Evolutionary conservation across 2,113 vertebrate species (phyloP).

Genomic region (Phainopepla nitens): DNA sequence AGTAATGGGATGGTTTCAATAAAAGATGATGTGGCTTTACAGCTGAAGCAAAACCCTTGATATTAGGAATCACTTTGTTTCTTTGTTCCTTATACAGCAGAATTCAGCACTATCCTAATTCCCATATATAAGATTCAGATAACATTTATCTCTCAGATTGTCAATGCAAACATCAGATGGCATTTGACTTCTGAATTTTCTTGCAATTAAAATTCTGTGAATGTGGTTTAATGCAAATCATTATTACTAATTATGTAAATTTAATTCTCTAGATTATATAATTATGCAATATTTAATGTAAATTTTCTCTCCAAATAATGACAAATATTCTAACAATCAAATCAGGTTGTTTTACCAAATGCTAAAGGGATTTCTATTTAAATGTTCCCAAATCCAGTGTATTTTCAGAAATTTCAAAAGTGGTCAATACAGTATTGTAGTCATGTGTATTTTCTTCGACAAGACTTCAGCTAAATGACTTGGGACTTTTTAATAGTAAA

Average conservation of each 20-base stretch:
- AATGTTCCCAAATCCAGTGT: background rate
- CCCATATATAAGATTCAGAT: background rate
- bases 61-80: background rate
- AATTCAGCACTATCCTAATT: background rate
- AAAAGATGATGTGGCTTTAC: background rate
- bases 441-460: background rate
- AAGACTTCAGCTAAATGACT: background rate
- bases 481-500: background rate
- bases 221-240: background rate
- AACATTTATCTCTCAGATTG: background rate
- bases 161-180: background rate
- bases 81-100: background rate
- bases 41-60: background rate
- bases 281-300: background rate
- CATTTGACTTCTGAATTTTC: background rate
- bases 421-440: background rate
- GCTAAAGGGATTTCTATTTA: background rate
- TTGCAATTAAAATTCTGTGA: background rate
- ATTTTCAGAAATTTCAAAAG: background rate
- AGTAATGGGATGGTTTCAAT: background rate
- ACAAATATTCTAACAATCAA: background rate
- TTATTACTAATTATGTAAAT: background rate
- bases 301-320: background rate
- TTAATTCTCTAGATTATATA: background rate
- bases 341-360: background rate